These are phyloP conservation scores for Mycetomoellerius zeteki DNA, from an alignment of 1,140 invertebrate species.

Conservation along the genomic window DNA sequence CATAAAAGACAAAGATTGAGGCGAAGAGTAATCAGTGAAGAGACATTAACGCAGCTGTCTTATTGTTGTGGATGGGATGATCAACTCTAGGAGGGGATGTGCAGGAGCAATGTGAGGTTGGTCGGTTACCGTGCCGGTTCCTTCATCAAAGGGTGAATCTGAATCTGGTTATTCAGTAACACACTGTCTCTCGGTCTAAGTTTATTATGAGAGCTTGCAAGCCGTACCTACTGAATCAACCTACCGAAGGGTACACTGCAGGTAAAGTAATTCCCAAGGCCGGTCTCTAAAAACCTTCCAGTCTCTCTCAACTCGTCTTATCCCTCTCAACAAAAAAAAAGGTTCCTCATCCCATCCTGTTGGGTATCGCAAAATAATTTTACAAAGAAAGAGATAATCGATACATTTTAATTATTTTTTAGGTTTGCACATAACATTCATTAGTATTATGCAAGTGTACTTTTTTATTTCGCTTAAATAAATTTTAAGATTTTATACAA, in stretches of 20 bases:
- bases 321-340: not conserved
- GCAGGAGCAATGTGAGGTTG: conserved; percentile 84
- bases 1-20: conserved; percentile 80
- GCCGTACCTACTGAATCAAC: conserved; percentile 85
- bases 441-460: not conserved
- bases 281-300: conserved; percentile 80
- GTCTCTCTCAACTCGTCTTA: not conserved
- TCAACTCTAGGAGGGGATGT: conserved; percentile 86
- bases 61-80: conserved; percentile 87
- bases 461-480: not conserved
- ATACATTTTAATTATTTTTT: not conserved
- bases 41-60: conserved; percentile 87
- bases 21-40: conserved; percentile 79
- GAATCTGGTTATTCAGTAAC: conserved; percentile 87
- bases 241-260: conserved; percentile 86
- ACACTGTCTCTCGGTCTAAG: conserved; percentile 86
- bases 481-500: not conserved
- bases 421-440: not conserved
- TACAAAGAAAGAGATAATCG: not conserved
- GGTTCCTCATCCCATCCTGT: conserved; percentile 13
- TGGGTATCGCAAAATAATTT: conserved; percentile 14
- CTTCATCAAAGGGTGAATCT: conserved; percentile 86
- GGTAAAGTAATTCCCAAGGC: conserved; percentile 87
- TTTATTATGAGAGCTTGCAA: conserved; percentile 86
- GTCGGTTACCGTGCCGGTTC: conserved; percentile 83